A percentile compares a stretch with the other conserved stretches of the same genome.
Evolutionary conservation across 2,888 invertebrate species (phyloP).

Genomic region (Ernsta delagoae): DNA sequence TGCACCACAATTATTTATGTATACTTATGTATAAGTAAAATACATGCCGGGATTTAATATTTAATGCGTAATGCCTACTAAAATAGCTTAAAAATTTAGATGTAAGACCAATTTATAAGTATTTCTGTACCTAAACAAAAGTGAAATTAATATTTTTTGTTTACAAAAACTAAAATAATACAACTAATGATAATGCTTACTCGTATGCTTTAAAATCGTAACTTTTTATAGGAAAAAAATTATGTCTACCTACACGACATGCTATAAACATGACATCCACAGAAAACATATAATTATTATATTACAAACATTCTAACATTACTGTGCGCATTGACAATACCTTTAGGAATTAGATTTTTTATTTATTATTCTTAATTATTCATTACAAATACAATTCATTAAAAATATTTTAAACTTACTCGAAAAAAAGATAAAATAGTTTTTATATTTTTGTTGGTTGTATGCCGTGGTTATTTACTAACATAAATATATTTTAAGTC

Average conservation of each 20-base stretch:
- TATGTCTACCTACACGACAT: conserved; percentile 44
- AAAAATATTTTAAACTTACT: not conserved
- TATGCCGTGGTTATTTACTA: too few species aligned
- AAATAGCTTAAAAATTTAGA: too few species aligned
- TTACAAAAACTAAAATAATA: too few species aligned
- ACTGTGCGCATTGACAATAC: conserved; percentile 79
- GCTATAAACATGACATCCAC: conserved; percentile 55
- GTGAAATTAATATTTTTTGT: too few species aligned
- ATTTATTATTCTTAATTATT: conserved; percentile 44
- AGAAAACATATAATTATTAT: conserved; percentile 51
- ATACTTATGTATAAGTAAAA: too few species aligned
- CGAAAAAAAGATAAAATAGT: not conserved
- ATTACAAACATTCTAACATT: conserved; percentile 56
- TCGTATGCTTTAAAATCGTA: conserved; percentile 21
- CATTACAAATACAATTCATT: conserved; percentile 45
- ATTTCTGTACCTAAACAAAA: too few species aligned
- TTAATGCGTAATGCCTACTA: too few species aligned
- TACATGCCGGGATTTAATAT: too few species aligned
- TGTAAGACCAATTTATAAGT: too few species aligned
- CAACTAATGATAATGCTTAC: too few species aligned
- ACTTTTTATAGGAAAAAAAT: conserved; percentile 18
- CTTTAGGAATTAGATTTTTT: conserved; percentile 59
- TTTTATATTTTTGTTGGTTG: not conserved
- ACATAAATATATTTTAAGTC: too few species aligned
- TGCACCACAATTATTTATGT: too few species aligned